Base-by-base conservation (phyloP, 2,113 vertebrate genomes). In the human region DNA sequence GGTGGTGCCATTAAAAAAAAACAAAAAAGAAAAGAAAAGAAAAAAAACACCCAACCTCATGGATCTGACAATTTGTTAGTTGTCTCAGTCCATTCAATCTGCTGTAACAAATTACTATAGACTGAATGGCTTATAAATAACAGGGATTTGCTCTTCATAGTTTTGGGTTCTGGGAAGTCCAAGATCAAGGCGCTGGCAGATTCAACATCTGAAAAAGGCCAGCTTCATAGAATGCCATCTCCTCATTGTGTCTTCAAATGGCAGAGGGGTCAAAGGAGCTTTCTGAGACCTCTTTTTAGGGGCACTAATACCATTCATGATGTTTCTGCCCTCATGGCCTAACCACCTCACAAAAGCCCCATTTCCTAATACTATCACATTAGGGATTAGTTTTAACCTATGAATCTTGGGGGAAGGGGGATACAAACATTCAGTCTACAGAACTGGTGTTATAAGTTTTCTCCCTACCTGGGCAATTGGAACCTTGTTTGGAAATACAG, bases 11-110 rank as follows among this genome's bases (percentile, higher is more conserved):
- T 50, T 4, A 59, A 61, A 61, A 11, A 61, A 61, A 27, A 23
- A 59, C 3, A 0, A 61, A 61, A 27, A 1, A 27, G 11, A 27
- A 5, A 61, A 64, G 30, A 6, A 64, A 30, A 0, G 13, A 64
- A 64, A 14, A 12, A 83, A 43, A 61, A 83, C 17, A n/a, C 79
- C 25, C 8, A 30, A 10, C 8, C 16, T 48, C 75, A 8, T 6
- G 27, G 40, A 45, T 52, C 18, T 79, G 18, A 52, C 43, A 13
- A 52, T 79, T 79, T 79, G 50, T 18, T 79, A 52, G 48, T 22
- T n/a, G 18, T n/a, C 48, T 79, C 20, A 22, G 76, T 22, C 45
- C 18, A 14, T 35, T 52, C 18, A 22, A 32, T 10, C 32, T 52
- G 18, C 32, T 22, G 52, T 52, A 52, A 35, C 18, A 79, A 79